Conservation (phyloP, 2,888 invertebrate genomes). For the Euzetes globulus region DNA sequence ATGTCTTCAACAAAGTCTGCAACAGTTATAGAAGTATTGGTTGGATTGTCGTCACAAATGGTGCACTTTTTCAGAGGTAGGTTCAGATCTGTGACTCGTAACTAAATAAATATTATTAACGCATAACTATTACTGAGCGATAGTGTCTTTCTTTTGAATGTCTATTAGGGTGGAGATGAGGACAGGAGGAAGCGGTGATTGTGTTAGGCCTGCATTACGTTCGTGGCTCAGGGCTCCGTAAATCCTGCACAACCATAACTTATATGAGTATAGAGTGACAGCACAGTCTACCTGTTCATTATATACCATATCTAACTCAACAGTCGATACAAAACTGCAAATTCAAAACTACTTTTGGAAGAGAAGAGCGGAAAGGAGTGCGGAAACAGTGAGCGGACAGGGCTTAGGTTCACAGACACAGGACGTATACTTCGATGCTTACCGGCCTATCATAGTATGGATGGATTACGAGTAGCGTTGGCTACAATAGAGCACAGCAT, state of each 20-base stretch:
- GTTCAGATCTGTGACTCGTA: background rate
- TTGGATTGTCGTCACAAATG: background rate
- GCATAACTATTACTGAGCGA: background rate
- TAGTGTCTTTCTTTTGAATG: constrained; percentile 1
- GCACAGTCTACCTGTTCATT: background rate
- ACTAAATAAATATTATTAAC: constrained; percentile 14
- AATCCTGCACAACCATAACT: constrained; percentile 1
- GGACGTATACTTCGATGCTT: constrained; percentile 15
- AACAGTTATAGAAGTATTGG: background rate
- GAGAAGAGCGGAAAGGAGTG: constrained; percentile 8
- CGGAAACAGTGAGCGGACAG: constrained; percentile 16
- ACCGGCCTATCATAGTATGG: background rate
- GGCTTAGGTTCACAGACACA: constrained; percentile 5
- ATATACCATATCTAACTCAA: too few species aligned
- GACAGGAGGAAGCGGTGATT: constrained; percentile 12
- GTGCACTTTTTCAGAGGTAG: background rate
- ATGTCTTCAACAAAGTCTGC: too few species aligned
- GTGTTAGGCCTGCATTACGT: background rate
- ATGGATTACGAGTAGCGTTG: background rate
- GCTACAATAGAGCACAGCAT: background rate
- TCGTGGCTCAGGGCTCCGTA: constrained; percentile 7
- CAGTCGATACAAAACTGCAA: too few species aligned
- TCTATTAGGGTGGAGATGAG: constrained; percentile 10
- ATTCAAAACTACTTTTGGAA: background rate
- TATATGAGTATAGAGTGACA: background rate